phyloP scores from a whole-genome alignment of 2,113 vertebrate genomes.

The Pygathrix nemaeus region DNA sequence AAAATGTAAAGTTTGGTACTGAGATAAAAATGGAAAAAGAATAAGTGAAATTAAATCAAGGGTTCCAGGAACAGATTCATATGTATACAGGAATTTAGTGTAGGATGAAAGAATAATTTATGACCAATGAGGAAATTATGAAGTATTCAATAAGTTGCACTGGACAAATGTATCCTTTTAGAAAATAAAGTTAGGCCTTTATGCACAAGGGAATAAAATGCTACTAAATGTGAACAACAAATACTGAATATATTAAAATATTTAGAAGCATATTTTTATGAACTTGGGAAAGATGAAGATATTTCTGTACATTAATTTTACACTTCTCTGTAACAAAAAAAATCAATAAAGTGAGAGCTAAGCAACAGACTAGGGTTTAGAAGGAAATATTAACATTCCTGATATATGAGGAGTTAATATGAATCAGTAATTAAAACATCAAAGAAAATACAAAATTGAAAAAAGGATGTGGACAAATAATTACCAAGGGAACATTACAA shows the following conservation, averaged over 20 bases:
- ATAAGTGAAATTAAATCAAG: not conserved
- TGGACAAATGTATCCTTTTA: not conserved
- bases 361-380: not conserved
- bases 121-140: not conserved
- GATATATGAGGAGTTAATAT: not conserved
- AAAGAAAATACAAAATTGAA: not conserved
- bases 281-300: not conserved
- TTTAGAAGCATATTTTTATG: not conserved
- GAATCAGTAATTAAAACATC: not conserved
- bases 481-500: not conserved
- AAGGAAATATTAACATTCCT: slow-evolving; percentile 8
- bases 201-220: not conserved
- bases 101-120: not conserved
- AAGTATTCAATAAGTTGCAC: not conserved
- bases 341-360: not conserved
- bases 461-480: not conserved
- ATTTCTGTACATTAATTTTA: not conserved
- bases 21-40: not conserved
- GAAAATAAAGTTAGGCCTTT: not conserved
- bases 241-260: not conserved
- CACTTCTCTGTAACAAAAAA: not conserved
- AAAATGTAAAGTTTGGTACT: not conserved
- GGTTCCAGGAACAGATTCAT: not conserved
- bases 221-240: not conserved
- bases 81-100: not conserved